A percentile compares a stretch with the other conserved stretches of the same genome.
phyloP scores from a whole-genome alignment of 2,113 vertebrate genomes.

The Tonatia bakeri region DNA sequence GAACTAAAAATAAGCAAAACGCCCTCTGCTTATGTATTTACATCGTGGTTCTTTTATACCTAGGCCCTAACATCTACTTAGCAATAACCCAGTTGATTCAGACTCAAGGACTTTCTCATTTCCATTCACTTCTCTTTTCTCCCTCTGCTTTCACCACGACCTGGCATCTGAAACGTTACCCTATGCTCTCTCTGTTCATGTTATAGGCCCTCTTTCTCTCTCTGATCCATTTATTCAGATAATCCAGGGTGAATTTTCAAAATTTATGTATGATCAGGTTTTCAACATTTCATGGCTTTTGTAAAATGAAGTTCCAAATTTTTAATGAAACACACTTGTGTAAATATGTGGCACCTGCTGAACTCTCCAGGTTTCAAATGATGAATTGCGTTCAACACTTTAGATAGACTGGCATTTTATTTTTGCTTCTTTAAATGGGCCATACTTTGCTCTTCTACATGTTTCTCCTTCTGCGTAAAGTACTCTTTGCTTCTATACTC shows the following conservation, averaged over 20 bases:
- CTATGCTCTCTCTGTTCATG: background rate
- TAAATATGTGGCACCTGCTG: constrained; percentile 34
- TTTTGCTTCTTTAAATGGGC: constrained; percentile 17
- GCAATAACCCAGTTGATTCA: background rate
- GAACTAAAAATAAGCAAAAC: background rate
- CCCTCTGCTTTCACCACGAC: background rate
- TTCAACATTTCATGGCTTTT: background rate
- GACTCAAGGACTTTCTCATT: background rate
- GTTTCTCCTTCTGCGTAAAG: background rate
- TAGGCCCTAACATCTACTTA: background rate
- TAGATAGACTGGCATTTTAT: background rate
- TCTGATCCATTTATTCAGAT: background rate
- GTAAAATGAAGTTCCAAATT: background rate
- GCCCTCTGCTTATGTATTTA: background rate
- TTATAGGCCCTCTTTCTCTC: background rate
- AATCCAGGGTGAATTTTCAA: background rate
- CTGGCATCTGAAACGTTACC: background rate
- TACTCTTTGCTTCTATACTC: background rate
- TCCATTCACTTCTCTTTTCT: background rate
- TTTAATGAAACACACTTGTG: constrained; percentile 17
- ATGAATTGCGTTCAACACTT: background rate
- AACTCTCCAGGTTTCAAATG: background rate
- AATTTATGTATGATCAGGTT: background rate
- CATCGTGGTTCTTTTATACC: background rate
- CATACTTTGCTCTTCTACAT: background rate